phyloP scores from a whole-genome alignment of 2,888 invertebrate species.

The Aleiodes leptofemur region DNA sequence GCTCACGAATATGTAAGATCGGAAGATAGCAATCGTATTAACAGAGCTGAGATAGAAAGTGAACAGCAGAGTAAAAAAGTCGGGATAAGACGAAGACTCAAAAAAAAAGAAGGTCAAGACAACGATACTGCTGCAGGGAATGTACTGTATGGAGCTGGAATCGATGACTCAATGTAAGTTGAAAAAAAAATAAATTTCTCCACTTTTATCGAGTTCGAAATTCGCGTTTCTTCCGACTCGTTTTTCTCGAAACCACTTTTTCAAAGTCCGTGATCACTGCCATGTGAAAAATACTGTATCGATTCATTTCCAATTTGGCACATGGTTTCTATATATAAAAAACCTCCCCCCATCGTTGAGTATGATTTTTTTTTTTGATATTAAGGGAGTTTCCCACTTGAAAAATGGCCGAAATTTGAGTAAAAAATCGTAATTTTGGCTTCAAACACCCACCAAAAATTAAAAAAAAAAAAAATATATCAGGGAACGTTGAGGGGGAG shows the following conservation, averaged over 20 bases:
- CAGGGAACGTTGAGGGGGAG: slow-evolving; percentile 35
- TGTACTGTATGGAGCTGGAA: slow-evolving; percentile 54
- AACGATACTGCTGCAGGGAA: slow-evolving; percentile 46
- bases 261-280: no score
- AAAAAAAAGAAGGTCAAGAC: slow-evolving; percentile 50
- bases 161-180: no score
- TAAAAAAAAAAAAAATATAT: slow-evolving; percentile 13
- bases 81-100: slow-evolving; percentile 53
- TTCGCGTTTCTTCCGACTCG: no score
- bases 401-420: no score
- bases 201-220: no score
- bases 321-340: no score
- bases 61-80: slow-evolving; percentile 52
- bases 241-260: no score
- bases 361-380: no score
- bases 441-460: slow-evolving; percentile 30
- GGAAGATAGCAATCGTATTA: slow-evolving; percentile 41
- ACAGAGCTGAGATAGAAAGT: slow-evolving; percentile 53
- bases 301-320: no score
- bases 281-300: no score
- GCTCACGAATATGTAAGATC: not conserved
- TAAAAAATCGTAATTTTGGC: slow-evolving; percentile 36
- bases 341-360: no score
- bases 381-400: no score
- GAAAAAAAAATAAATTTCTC: slow-evolving; percentile 42